Evolutionary conservation across 1,140 invertebrate species (phyloP).

Genomic region (Ceratosolen solmsi): DNA sequence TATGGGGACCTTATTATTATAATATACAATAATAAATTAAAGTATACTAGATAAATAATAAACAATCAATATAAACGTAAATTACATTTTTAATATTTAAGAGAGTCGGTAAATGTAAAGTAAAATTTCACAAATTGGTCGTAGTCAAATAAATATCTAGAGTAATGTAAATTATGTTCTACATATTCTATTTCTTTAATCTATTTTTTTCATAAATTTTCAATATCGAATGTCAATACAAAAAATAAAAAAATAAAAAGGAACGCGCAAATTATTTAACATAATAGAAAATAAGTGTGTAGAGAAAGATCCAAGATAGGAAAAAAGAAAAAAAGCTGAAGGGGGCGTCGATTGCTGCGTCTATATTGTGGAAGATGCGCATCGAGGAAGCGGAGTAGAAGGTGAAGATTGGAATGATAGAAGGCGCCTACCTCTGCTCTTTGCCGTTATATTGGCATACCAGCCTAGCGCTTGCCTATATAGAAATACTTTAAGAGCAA

Average conservation of each 20-base stretch:
- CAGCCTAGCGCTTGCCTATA: constrained; percentile 60
- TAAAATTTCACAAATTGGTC: not conserved
- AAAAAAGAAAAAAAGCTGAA: constrained; percentile 8
- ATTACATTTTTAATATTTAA: too few relatives aligned
- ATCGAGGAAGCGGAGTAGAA: not conserved
- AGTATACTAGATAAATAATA: too few relatives aligned
- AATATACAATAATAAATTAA: too few relatives aligned
- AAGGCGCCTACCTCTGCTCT: constrained; percentile 52
- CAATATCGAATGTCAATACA: not conserved
- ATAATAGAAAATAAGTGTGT: constrained; percentile 37
- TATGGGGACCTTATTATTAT: too few relatives aligned
- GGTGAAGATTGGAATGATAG: constrained; percentile 64
- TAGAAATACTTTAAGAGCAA: constrained; percentile 70
- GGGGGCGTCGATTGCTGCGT: constrained; percentile 8
- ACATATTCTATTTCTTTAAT: not conserved
- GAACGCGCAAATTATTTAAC: constrained; percentile 15
- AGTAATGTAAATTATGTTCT: not conserved
- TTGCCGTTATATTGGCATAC: constrained; percentile 71
- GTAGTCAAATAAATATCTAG: not conserved
- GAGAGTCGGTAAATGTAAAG: too few relatives aligned
- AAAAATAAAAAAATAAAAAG: constrained; percentile 1
- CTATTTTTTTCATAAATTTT: not conserved
- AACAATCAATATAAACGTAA: too few relatives aligned
- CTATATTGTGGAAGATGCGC: constrained; percentile 1
- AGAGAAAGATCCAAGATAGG: not conserved